Evolutionary conservation across 2,113 vertebrate genomes (phyloP).

Genomic region (Lophochroa leadbeateri): DNA sequence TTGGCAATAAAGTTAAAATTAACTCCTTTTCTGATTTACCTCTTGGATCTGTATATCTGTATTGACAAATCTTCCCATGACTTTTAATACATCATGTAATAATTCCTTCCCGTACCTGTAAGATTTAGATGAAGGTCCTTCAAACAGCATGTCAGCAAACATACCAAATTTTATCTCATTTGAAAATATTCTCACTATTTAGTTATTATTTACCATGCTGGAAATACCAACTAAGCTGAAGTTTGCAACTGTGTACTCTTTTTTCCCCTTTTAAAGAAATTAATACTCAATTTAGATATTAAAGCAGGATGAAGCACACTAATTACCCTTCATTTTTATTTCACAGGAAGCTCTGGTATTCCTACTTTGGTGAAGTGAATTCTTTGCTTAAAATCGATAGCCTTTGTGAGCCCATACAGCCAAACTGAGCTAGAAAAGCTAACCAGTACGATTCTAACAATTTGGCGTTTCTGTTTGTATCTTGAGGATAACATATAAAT

Average conservation of each 20-base stretch:
- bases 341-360: background rate
- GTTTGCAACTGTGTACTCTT: background rate
- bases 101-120: slow-evolving; percentile 62
- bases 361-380: background rate
- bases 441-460: background rate
- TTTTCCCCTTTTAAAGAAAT: background rate
- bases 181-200: background rate
- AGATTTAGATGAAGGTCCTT: background rate
- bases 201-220: background rate
- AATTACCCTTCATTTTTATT: background rate
- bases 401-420: background rate
- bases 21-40: slow-evolving; percentile 58
- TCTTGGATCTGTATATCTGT: slow-evolving; percentile 74
- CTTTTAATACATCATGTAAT: slow-evolving; percentile 7
- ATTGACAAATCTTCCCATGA: slow-evolving; percentile 57
- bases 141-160: background rate
- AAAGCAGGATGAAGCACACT: background rate
- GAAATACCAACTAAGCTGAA: background rate
- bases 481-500: background rate
- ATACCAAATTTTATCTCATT: background rate
- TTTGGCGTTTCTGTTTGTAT: background rate
- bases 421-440: background rate
- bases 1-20: background rate
- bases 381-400: background rate
- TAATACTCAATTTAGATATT: background rate